Evolutionary conservation across 1,140 invertebrate species (phyloP), one percentile per base, ranked within the genome.

Genomic region (Pachypsylla venusta): DNA sequence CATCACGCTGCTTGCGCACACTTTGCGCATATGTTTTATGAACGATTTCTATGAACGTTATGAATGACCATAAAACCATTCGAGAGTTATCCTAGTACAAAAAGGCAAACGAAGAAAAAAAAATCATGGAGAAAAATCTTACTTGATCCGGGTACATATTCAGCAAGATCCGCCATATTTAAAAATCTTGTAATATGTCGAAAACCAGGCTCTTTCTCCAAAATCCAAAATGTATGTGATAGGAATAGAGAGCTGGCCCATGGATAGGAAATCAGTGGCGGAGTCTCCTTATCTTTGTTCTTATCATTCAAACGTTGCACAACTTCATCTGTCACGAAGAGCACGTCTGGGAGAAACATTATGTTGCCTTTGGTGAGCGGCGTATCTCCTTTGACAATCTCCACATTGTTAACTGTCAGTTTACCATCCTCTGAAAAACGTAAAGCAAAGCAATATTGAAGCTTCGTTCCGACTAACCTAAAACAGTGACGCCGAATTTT

Each of bases 231-330:
- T 1, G 78, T 76, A 63, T 81, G 79, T 4, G 77, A 79, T 26
- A 81, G 66, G 65, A 81, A 81, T 61, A 79, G 79, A 10, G 79
- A 77, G 39, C 76, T 75, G 63, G 79, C 78, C 79, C 79, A 81
- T 1, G 79, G 79, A 60, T 79, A 80, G 2, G 78, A 76, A 28
- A 80, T 62, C 22, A 80, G 65, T n/a, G 79, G 79, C 7, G 79
- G 78, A 2, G 78, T 79, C 66, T 81, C 79, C 67, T 80, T 79
- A 63, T 80, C 78, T 61, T 74, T 71, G 66, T 80, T 74, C 66
- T 77, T 73, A 65, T 79, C 75, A 67, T 79, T 77, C 27, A 80
- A 68, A 60, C 76, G 71, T 24, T 76, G 76, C 2, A 81, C 79
- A 24, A 79, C 73, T 2, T 72, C 70, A 57, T 79, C 78, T 61